Evolutionary conservation across 1,140 invertebrate genomes (phyloP).

Genomic region (Pararge aegeria): DNA sequence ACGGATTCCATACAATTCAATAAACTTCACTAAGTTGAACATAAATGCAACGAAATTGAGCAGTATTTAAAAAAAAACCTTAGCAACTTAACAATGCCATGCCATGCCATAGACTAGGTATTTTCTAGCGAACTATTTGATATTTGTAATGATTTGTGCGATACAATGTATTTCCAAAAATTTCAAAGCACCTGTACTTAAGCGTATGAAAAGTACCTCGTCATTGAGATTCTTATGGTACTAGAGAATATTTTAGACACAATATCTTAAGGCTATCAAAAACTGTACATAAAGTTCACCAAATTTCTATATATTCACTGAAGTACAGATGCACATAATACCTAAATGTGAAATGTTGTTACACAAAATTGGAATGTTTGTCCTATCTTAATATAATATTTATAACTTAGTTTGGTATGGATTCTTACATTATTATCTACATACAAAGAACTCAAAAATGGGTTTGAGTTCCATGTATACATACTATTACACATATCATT

Average conservation of each 20-base stretch:
- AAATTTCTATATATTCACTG: background rate
- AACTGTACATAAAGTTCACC: background rate
- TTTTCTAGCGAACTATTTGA: background rate
- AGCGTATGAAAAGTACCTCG: background rate
- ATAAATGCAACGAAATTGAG: background rate
- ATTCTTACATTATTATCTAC: constrained; percentile 1
- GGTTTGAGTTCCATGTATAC: too few relatives aligned
- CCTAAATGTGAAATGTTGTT: background rate
- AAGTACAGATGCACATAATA: background rate
- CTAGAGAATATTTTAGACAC: background rate
- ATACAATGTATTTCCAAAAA: background rate
- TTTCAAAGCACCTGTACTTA: background rate
- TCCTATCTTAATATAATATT: background rate
- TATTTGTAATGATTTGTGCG: background rate
- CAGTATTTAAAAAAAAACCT: background rate
- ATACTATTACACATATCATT: background rate
- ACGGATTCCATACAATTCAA: background rate
- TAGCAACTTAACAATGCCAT: background rate
- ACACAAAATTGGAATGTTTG: background rate
- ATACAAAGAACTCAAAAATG: too few relatives aligned
- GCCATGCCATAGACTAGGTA: background rate
- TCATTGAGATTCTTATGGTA: background rate
- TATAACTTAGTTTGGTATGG: background rate
- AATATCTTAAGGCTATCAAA: background rate
- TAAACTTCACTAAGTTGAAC: background rate